phyloP scores from a whole-genome alignment of 2,113 vertebrate genomes.

The Archocentrus centrarchus region DNA sequence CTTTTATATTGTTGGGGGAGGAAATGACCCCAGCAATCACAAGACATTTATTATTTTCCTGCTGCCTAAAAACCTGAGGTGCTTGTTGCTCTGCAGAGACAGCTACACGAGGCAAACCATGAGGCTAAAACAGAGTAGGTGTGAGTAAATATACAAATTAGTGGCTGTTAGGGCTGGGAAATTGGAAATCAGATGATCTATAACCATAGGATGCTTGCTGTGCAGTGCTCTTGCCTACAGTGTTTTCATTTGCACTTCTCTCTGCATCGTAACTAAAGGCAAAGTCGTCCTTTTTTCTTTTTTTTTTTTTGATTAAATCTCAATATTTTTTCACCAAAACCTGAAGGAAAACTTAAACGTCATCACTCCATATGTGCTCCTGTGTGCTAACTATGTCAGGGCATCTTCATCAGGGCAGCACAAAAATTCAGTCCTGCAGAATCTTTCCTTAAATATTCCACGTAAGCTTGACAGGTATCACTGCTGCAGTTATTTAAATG shows the following conservation, averaged over 20 bases:
- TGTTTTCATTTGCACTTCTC: neutral
- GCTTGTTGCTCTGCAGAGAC: neutral
- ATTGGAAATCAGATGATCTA: neutral
- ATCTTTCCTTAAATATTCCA: slow-evolving; percentile 2
- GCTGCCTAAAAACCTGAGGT: neutral
- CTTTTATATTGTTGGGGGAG: neutral
- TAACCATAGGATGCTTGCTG: too few relatives aligned
- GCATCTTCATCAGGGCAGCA: neutral
- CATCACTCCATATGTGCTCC: neutral
- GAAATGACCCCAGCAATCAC: neutral
- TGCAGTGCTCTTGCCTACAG: too few relatives aligned
- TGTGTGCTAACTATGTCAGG: too few relatives aligned
- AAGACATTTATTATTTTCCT: neutral
- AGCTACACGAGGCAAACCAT: neutral
- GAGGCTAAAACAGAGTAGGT: neutral
- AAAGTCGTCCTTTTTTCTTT: neutral
- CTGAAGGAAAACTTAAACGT: too few relatives aligned
- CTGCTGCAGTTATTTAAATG: slow-evolving; percentile 34
- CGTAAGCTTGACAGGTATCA: slow-evolving; percentile 34
- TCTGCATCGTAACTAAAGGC: neutral
- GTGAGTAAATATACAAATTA: neutral
- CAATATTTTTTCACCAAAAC: neutral
- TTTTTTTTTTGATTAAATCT: neutral
- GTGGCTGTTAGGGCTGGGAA: neutral
- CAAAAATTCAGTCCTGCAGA: neutral